Evolutionary conservation across 2,113 vertebrate genomes (phyloP).

Genomic region (Myrmecophaga tridactyla): DNA sequence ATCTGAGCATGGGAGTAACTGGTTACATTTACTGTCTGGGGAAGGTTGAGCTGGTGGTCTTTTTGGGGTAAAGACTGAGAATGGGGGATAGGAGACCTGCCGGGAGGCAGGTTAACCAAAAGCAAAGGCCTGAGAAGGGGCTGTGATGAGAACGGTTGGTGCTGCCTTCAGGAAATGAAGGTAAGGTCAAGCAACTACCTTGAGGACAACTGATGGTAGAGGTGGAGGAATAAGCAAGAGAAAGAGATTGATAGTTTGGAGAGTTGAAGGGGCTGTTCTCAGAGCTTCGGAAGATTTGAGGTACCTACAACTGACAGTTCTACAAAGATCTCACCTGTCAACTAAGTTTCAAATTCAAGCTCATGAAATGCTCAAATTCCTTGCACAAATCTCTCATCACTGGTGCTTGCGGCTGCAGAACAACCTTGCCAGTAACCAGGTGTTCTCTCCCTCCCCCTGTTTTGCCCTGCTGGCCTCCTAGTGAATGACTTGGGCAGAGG

Average conservation of each 20-base stretch:
- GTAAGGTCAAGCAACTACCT: background rate
- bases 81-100: background rate
- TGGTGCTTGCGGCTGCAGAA: background rate
- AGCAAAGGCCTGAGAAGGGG: background rate
- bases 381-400: background rate
- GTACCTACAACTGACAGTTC: background rate
- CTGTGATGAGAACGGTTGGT: background rate
- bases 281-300: background rate
- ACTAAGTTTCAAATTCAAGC: background rate
- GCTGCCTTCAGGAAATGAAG: background rate
- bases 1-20: background rate
- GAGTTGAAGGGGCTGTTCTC: background rate
- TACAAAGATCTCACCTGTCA: background rate
- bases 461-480: background rate
- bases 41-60: background rate
- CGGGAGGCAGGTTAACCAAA: background rate
- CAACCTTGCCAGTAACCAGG: background rate
- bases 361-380: background rate
- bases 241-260: background rate
- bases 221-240: background rate
- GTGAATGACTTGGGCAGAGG: background rate
- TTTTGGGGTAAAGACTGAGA: background rate
- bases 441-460: background rate
- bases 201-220: background rate
- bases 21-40: background rate